Base-by-base conservation (phyloP, 2,113 vertebrate species). In the Tylochromis polylepis region DNA sequence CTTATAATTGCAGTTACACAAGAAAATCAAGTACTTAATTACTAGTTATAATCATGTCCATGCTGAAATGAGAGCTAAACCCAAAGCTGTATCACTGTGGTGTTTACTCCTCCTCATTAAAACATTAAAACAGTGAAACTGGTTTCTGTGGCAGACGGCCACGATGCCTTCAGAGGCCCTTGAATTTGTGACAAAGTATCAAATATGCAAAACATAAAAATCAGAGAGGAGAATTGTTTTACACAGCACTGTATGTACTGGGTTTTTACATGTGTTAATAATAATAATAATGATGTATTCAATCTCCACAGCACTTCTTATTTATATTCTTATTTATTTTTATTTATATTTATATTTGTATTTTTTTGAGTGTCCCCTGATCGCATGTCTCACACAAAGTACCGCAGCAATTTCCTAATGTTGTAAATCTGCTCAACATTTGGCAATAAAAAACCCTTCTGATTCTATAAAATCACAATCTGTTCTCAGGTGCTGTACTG, bases 141-240 rank as follows among this genome's bases (percentile, higher is more conserved):
- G 94, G 96, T 98, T 97, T 96, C 97, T 96, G 96, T 97, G 96
- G 97, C 94, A 96, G 96, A 95, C 85, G 91, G 91, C 89, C 90
- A 88, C 86, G 93, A 92, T 88, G 94, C 95, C 96, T 96, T 95
- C 92, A 94, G 95, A 95, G 95, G 95, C 86, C 80, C 3, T 82
- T 92, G 92, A 92, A 92, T 51, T 18, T 51, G 46, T 51, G 7
- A 18, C 46, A 51, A 18, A 49, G n/a, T 70, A n/a, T 0, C 38
- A 70, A 43, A 70, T 70, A 24, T 70, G 5, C 5, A 70, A 51
- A 43, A 70, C 38, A 70, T 2, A 70, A 41, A 49, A 16, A 49
- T 49, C 6, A 16, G 15, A 16, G 38, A 24, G 12, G 38, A 24
- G 16, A 4, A 24, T 3, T 43, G 62, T 70, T n/a, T 24, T 1